Evolutionary conservation across 2,797 vertebrate species (phyloP), one percentile per base, ranked within the genome.

Genomic region (Coluber constrictor): DNA sequence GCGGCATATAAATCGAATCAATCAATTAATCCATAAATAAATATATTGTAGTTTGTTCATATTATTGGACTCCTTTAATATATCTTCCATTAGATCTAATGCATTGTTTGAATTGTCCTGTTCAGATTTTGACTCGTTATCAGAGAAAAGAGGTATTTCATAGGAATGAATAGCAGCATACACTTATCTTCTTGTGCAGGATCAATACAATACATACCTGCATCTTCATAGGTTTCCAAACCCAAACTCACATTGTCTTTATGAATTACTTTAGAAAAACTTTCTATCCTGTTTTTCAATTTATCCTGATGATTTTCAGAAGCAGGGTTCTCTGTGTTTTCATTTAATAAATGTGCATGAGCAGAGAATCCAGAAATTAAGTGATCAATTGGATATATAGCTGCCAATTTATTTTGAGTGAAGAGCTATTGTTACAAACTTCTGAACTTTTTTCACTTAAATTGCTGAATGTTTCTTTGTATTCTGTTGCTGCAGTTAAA

Each of bases 161-260:
- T 94, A 96, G 1, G 96, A 96, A 93, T 97, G 97, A 92, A 92
- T 95, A 96, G 96, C 95, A 88, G 94, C 94, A 0, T 96, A 95
- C 87, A 47, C 47, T 94, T 95, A 93, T 97, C 97, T 89, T 96
- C 93, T 55, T 94, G 97, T 89, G 88, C 74, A 23, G 93, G 95
- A 89, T 97, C 96, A 96, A 95, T 89, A 96, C 86, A 90, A 95
- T 70, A 56, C 90, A 63, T 91, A 90, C 3, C 92, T 23, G 90
- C 59, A 86, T 90, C 93, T 47, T 90, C 93, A 95, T 89, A 92
- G 90, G 94, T 79, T 92, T 74, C 61, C 94, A 94, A 90, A 57
- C 95, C 93, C 87, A 89, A 86, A 61, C 92, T 90, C n/a, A 92
- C 93, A 87, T 74, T n/a, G 29, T 95, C 94, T 94, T 96, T 93